Conservation (phyloP, 2,888 invertebrate genomes). For the Laspeyria flexula region DNA sequence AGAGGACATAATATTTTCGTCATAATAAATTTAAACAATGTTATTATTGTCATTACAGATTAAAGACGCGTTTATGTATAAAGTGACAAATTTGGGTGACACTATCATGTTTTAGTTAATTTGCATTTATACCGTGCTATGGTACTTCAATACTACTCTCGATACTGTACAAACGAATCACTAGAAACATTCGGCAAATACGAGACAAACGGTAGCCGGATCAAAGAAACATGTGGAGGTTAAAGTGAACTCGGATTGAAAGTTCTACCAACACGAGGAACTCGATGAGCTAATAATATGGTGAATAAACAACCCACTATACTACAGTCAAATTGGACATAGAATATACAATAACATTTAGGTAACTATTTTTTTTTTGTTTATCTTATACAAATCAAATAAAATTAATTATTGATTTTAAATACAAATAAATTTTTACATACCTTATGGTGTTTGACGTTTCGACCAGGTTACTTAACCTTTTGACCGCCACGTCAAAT, state of each 20-base stretch:
- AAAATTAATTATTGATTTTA: too few relatives aligned
- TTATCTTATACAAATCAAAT: too few relatives aligned
- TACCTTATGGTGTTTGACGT: too few relatives aligned
- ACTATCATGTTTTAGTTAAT: constrained; percentile 32
- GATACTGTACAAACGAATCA: constrained; percentile 16
- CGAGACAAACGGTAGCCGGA: neutral
- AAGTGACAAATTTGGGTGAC: constrained; percentile 37
- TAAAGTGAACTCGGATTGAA: constrained; percentile 25
- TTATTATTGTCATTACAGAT: constrained; percentile 65
- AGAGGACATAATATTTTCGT: constrained; percentile 40
- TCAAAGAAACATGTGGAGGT: constrained; percentile 9
- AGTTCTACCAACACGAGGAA: constrained; percentile 18
- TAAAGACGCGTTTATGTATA: constrained; percentile 35
- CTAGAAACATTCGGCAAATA: constrained; percentile 4
- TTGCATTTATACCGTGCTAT: constrained; percentile 26
- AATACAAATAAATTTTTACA: too few relatives aligned
- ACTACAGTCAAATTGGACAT: too few relatives aligned
- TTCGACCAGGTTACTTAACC: too few relatives aligned
- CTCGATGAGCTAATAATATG: constrained; percentile 17
- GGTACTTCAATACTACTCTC: constrained; percentile 14
- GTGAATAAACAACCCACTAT: too few relatives aligned
- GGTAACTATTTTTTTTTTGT: too few relatives aligned
- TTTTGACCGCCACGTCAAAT: too few relatives aligned
- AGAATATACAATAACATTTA: too few relatives aligned
- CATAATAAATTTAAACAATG: constrained; percentile 46